Percentiles rank a stretch among this genome's conserved stretches.
Conservation (phyloP, 2,797 vertebrate species). For the Rallus crepitans region DNA sequence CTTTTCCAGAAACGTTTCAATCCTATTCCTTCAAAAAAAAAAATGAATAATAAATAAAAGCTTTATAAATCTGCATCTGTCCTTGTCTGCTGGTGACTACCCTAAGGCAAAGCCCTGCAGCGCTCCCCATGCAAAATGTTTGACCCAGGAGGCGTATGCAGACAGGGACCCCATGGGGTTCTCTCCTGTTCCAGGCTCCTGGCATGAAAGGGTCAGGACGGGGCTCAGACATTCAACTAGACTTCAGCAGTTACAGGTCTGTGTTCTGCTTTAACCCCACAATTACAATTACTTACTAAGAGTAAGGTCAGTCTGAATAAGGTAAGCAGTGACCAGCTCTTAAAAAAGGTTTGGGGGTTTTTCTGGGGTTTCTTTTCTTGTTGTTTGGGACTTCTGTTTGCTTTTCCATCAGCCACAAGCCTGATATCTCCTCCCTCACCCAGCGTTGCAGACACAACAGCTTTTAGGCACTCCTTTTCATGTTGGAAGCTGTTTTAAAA, state of each 20-base stretch:
- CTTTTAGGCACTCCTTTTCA: neutral
- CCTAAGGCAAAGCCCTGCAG: neutral
- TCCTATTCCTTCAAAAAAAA: neutral
- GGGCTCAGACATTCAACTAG: neutral
- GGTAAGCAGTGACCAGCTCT: neutral
- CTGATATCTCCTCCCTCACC: neutral
- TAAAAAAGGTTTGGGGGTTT: too few relatives aligned
- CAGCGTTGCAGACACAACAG: neutral
- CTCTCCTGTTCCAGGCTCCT: neutral
- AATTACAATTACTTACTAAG: neutral
- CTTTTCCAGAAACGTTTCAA: conserved; percentile 25
- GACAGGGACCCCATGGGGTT: neutral
- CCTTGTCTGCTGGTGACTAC: neutral
- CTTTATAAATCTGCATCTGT: conserved; percentile 27
- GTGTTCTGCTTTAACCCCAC: neutral
- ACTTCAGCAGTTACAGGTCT: neutral
- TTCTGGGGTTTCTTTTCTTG: too few relatives aligned
- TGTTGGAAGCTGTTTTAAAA: neutral
- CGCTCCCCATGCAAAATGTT: neutral
- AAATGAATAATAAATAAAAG: conserved; percentile 33
- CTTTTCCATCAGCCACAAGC: neutral
- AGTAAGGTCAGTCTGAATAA: neutral
- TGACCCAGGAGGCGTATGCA: accelerated
- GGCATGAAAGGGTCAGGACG: neutral
- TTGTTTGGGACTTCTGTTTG: too few relatives aligned